Evolutionary conservation across 2,888 invertebrate genomes (phyloP).

Genomic region (Azorinus chamasolen): DNA sequence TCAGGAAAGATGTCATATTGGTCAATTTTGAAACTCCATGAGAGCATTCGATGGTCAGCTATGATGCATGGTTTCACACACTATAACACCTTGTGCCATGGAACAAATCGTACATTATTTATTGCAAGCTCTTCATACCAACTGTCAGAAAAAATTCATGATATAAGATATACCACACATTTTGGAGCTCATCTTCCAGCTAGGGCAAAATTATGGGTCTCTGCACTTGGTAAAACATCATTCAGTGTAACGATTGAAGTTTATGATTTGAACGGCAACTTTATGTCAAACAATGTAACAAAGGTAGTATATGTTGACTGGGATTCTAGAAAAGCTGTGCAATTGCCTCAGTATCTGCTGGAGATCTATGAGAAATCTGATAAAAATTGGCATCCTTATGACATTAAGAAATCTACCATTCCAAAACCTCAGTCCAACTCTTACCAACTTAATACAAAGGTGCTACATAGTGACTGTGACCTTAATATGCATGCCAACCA

Average conservation of each 20-base stretch:
- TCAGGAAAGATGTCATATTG: constrained; percentile 54
- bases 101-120: constrained; percentile 33
- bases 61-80: constrained; percentile 32
- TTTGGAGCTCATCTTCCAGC: constrained; percentile 30
- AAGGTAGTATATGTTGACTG: constrained; percentile 27
- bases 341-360: constrained; percentile 7
- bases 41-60: constrained; percentile 44
- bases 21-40: constrained; percentile 47
- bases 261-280: constrained; percentile 8
- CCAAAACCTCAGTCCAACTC: constrained; percentile 7
- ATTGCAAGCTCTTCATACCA: constrained; percentile 25
- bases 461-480: constrained; percentile 46
- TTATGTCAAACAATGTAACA: constrained; percentile 4
- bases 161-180: constrained; percentile 21
- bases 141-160: constrained; percentile 10
- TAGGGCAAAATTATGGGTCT: constrained; percentile 14
- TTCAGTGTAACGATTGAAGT: constrained; percentile 4
- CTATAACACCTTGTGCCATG: constrained; percentile 26
- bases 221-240: constrained; percentile 28
- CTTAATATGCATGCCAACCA: constrained; percentile 37
- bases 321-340: constrained; percentile 22
- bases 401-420: constrained; percentile 1
- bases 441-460: constrained; percentile 13
- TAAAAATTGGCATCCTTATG: background rate
- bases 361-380: background rate